Percentiles rank a stretch among this genome's conserved stretches.
phyloP scores from a whole-genome alignment of 2,797 vertebrate species.

The Antennarius maculatus region DNA sequence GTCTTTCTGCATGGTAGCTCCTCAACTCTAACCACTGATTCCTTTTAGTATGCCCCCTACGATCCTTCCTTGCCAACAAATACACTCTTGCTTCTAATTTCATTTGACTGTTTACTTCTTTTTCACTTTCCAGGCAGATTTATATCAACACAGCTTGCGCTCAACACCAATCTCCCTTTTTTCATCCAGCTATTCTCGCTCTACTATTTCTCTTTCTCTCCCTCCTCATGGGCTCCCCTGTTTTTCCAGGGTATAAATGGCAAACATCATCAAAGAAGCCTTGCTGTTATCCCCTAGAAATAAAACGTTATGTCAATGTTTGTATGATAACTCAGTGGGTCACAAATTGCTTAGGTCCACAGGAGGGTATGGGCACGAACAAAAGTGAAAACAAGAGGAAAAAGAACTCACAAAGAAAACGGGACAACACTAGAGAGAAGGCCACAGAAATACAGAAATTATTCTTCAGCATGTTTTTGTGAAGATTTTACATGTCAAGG shows the following conservation, averaged over 20 bases:
- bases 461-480: too few relatives aligned
- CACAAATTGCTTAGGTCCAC: conserved; percentile 56
- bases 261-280: conserved; percentile 65
- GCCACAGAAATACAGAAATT: too few relatives aligned
- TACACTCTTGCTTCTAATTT: conserved; percentile 36
- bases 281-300: conserved; percentile 56
- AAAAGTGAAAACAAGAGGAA: conserved; percentile 6
- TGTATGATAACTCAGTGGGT: conserved; percentile 56
- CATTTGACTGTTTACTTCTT: conserved; percentile 50
- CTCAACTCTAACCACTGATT: conserved; percentile 50
- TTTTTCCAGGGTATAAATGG: conserved; percentile 61
- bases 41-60: conserved; percentile 23
- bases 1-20: conserved; percentile 52
- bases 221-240: conserved; percentile 31
- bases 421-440: conserved; percentile 5
- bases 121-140: conserved; percentile 52
- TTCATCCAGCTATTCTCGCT: conserved; percentile 28
- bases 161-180: conserved; percentile 17
- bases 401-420: conserved; percentile 13
- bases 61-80: conserved; percentile 32
- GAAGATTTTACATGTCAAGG: too few relatives aligned
- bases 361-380: conserved; percentile 24
- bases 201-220: conserved; percentile 23
- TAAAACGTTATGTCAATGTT: conserved; percentile 60
- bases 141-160: conserved; percentile 43